These are phyloP conservation scores for Thryonomys swinderianus DNA, from an alignment of 2,113 vertebrate genomes.

Conservation along the genomic window DNA sequence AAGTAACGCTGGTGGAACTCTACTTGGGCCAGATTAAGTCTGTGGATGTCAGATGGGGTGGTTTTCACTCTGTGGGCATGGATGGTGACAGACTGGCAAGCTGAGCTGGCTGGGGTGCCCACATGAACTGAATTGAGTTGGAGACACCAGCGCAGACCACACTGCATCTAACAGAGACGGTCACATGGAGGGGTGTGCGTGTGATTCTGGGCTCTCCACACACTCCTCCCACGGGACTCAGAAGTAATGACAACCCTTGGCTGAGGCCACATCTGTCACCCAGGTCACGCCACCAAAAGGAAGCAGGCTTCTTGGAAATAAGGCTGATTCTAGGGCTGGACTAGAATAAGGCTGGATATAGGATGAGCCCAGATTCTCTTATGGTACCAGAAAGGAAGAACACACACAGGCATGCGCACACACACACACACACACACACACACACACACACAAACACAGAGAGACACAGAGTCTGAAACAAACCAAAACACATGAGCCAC, in stretches of 20 bases:
- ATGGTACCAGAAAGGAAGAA: no score
- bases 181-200: no score
- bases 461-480: neutral
- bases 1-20: no score
- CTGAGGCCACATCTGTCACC: neutral
- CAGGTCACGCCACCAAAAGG: no score
- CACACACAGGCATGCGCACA: neutral
- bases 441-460: neutral
- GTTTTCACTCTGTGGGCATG: neutral
- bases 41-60: neutral
- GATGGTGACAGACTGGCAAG: neutral
- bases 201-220: neutral
- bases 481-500: neutral
- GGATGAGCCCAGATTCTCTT: no score
- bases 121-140: fast-evolving
- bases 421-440: neutral
- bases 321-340: no score
- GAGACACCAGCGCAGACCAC: neutral
- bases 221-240: neutral
- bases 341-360: no score
- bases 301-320: no score
- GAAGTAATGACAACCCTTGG: neutral
- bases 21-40: neutral
- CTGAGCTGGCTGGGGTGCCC: neutral
- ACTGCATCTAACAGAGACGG: neutral